Evolutionary conservation across 2,888 invertebrate genomes (phyloP).

Genomic region (Clitarchus hookeri): DNA sequence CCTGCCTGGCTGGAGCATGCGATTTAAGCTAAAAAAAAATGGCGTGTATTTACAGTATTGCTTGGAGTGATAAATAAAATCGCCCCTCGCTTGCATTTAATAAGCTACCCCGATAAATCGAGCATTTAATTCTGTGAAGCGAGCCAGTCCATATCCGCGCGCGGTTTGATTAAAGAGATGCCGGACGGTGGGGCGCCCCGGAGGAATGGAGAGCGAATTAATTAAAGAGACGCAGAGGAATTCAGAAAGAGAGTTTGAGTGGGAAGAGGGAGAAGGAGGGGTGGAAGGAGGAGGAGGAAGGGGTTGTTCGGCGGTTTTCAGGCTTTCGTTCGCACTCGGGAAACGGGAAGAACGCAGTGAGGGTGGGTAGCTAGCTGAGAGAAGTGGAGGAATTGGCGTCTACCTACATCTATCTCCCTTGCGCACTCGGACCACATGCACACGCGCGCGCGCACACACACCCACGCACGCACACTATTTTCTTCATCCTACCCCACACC

Average conservation of each 20-base stretch:
- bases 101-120: slow-evolving; percentile 28
- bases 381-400: no score
- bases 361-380: neutral
- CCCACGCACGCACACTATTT: no score
- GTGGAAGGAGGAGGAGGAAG: neutral
- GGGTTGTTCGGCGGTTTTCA: neutral
- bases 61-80: neutral
- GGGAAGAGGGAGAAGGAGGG: neutral
- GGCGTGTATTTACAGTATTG: neutral
- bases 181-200: neutral
- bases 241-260: neutral
- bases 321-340: neutral
- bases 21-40: no score
- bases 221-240: slow-evolving; percentile 2
- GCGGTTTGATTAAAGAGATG: neutral
- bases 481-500: no score
- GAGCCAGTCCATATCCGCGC: slow-evolving; percentile 22
- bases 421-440: no score
- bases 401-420: no score
- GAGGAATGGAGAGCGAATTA: slow-evolving; percentile 11
- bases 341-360: neutral
- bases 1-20: no score
- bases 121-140: slow-evolving; percentile 29
- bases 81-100: neutral
- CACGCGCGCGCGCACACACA: no score